Evolutionary conservation across 2,113 vertebrate genomes (phyloP).

Genomic region (Taurulus bubalis): DNA sequence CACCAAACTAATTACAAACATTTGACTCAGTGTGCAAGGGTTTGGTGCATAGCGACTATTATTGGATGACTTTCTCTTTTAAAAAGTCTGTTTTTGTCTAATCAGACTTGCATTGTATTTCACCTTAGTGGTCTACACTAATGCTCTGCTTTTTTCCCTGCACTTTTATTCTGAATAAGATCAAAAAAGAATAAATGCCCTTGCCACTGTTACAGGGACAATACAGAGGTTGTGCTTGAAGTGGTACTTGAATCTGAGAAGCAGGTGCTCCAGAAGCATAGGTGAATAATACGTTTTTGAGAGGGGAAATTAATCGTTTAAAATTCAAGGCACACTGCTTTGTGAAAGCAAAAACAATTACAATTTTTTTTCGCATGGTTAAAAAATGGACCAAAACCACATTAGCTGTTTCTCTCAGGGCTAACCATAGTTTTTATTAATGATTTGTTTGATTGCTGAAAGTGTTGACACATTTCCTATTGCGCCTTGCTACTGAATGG

Average conservation of each 20-base stretch:
- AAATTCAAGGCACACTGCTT: not conserved
- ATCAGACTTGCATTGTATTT: not conserved
- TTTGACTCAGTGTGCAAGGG: not conserved
- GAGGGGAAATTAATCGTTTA: not conserved
- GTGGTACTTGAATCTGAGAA: not conserved
- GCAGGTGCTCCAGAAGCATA: not conserved
- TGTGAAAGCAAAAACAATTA: not conserved
- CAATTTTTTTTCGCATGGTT: not conserved
- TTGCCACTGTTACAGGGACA: not conserved
- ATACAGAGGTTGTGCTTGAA: not conserved
- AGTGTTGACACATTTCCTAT: not conserved
- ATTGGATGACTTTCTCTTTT: no score
- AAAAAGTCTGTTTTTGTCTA: not conserved
- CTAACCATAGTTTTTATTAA: not conserved
- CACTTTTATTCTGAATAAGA: not conserved
- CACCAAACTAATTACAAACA: not conserved
- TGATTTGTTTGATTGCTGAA: not conserved
- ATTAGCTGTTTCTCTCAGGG: not conserved
- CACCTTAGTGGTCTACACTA: not conserved
- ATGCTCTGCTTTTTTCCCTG: not conserved
- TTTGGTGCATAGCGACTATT: not conserved
- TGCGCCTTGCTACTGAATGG: not conserved
- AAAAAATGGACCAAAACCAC: not conserved
- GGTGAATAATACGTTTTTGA: not conserved
- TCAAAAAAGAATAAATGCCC: not conserved